Percentiles rank a stretch among this genome's conserved stretches.
Evolutionary conservation across 2,888 invertebrate species (phyloP).

Genomic region (Phragmatobia fuliginosa): DNA sequence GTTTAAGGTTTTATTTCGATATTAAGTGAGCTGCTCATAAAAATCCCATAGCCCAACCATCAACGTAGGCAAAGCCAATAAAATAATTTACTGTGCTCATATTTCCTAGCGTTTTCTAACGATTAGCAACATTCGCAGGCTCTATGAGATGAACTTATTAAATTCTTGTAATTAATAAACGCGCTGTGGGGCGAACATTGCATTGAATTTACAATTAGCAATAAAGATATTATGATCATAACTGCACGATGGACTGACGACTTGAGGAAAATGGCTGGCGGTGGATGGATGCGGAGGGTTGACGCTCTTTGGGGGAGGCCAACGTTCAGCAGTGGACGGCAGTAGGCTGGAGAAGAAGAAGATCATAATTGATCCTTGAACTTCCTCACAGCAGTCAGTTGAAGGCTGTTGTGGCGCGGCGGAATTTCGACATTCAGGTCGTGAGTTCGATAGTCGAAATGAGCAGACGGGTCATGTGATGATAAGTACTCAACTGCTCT

Average conservation of each 20-base stretch:
- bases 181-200: background rate
- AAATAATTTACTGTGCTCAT: background rate
- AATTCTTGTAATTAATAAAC: background rate
- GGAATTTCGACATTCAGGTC: background rate
- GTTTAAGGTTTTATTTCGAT: too few species aligned
- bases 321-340: too few species aligned
- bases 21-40: too few species aligned
- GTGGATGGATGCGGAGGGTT: too few species aligned
- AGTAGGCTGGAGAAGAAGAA: too few species aligned
- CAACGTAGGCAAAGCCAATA: background rate
- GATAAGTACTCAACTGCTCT: too few species aligned
- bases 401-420: background rate
- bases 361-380: background rate
- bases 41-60: background rate
- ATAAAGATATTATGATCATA: slow-evolving; percentile 1
- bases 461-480: too few species aligned
- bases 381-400: background rate
- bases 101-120: background rate
- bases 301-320: too few species aligned
- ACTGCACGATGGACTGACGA: too few species aligned
- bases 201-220: background rate
- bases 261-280: too few species aligned
- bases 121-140: background rate
- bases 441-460: background rate
- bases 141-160: background rate